Conservation (phyloP, 2,888 invertebrate species). For the Nephrotoma guestfalica region DNA sequence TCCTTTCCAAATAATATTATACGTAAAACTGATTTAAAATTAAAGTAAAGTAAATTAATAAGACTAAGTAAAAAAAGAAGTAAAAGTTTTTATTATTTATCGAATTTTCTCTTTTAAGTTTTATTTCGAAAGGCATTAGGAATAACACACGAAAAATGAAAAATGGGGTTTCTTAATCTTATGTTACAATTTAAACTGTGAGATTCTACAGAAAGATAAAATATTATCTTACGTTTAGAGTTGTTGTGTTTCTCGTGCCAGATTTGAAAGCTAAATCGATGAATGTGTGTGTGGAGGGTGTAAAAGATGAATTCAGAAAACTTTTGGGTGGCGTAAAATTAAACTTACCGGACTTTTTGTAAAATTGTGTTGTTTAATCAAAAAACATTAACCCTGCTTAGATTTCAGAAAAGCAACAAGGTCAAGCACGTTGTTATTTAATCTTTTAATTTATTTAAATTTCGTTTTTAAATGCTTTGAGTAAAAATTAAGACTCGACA, state of each 20-base stretch:
- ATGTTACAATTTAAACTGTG: background rate
- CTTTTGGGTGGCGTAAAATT: too few species aligned
- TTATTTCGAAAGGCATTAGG: background rate
- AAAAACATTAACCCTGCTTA: too few species aligned
- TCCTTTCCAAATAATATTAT: background rate
- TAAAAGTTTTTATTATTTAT: background rate
- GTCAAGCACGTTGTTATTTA: too few species aligned
- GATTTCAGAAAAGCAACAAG: too few species aligned
- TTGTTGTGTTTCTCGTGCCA: background rate
- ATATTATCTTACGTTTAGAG: background rate
- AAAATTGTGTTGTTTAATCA: too few species aligned
- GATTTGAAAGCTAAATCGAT: background rate
- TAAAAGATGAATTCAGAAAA: too few species aligned
- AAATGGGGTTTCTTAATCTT: background rate
- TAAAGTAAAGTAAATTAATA: background rate
- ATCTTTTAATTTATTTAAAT: too few species aligned
- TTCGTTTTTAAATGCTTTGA: too few species aligned
- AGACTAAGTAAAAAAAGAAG: background rate
- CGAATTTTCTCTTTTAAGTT: background rate
- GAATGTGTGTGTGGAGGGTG: too few species aligned
- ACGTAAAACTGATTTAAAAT: background rate
- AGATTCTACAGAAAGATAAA: background rate
- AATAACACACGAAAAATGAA: background rate
- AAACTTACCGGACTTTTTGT: too few species aligned
- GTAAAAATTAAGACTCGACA: too few species aligned